Conservation (phyloP, 2,888 invertebrate species). For the Lordiphosa andalusiaca region DNA sequence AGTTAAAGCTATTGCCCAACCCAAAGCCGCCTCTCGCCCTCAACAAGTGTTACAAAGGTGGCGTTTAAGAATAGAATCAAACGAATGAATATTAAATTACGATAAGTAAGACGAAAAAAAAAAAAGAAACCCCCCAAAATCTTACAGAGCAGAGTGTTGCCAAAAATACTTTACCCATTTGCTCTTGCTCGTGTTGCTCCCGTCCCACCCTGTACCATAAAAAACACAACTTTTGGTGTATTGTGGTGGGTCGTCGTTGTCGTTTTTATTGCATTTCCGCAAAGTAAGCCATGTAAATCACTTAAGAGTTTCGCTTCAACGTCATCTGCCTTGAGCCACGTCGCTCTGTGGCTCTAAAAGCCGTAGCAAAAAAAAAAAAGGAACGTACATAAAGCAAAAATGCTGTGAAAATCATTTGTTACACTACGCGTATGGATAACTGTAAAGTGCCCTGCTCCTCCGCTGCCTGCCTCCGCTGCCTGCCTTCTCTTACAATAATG, state of each 20-base stretch:
- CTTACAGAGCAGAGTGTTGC: neutral
- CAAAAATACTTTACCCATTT: conserved; percentile 4
- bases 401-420: conserved; percentile 73
- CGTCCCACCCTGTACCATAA: neutral
- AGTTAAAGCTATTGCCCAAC: too few relatives aligned
- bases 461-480: neutral
- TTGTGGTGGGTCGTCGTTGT: conserved; percentile 11
- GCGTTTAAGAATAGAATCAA: conserved; percentile 60
- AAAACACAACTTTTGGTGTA: conserved; percentile 3
- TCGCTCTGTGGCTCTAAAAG: conserved; percentile 53
- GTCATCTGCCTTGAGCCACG: conserved; percentile 34
- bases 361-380: too few relatives aligned
- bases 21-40: neutral
- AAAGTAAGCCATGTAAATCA: conserved; percentile 71
- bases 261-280: conserved; percentile 66
- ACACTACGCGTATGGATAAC: conserved; percentile 73
- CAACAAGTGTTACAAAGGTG: conserved; percentile 19
- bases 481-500: conserved; percentile 64
- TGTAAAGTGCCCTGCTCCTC: conserved; percentile 54
- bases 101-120: conserved; percentile 40
- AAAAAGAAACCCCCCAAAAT: conserved; percentile 21
- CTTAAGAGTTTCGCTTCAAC: conserved; percentile 54
- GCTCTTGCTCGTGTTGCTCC: neutral
- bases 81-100: conserved; percentile 69
- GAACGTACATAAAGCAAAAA: conserved; percentile 65